Conservation (phyloP, 2,888 invertebrate genomes). For the Drosophila mercatorum region DNA sequence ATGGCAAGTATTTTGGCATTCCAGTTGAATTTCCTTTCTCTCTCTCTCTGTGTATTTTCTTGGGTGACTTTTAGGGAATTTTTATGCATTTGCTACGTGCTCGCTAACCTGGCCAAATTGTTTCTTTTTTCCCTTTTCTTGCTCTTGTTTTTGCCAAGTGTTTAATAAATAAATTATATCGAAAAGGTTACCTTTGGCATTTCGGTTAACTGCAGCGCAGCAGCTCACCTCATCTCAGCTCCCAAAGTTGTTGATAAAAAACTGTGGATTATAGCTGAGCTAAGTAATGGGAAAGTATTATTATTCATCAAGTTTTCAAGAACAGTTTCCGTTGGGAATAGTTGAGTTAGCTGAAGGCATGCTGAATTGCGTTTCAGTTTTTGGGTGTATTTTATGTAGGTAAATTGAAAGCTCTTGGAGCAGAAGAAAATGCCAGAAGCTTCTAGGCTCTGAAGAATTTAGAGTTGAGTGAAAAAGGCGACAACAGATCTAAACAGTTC, state of each 20-base stretch:
- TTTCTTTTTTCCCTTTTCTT: constrained; percentile 39
- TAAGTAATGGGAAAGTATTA: neutral
- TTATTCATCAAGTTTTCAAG: constrained; percentile 5
- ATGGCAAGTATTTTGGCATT: constrained; percentile 54
- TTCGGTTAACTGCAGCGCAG: constrained; percentile 2
- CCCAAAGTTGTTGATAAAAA: neutral
- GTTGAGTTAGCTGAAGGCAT: too few species aligned
- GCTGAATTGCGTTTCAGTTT: too few species aligned
- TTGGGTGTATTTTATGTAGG: too few species aligned
- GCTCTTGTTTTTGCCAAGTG: constrained; percentile 39
- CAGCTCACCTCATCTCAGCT: constrained; percentile 8
- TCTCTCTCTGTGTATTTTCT: constrained; percentile 3
- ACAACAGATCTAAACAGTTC: too few species aligned
- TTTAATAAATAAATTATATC: constrained; percentile 69
- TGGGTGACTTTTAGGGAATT: constrained; percentile 63
- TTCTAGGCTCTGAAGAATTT: too few species aligned
- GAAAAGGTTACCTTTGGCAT: constrained; percentile 39
- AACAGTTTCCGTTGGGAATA: neutral
- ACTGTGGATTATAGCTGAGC: neutral
- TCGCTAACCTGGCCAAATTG: constrained; percentile 45
- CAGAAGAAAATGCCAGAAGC: too few species aligned
- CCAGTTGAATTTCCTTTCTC: constrained; percentile 15
- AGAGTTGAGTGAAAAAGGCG: too few species aligned
- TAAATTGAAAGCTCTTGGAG: too few species aligned
- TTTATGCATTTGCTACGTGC: constrained; percentile 76